phyloP scores from a whole-genome alignment of 2,113 vertebrate species.

The Salvator merianae region DNA sequence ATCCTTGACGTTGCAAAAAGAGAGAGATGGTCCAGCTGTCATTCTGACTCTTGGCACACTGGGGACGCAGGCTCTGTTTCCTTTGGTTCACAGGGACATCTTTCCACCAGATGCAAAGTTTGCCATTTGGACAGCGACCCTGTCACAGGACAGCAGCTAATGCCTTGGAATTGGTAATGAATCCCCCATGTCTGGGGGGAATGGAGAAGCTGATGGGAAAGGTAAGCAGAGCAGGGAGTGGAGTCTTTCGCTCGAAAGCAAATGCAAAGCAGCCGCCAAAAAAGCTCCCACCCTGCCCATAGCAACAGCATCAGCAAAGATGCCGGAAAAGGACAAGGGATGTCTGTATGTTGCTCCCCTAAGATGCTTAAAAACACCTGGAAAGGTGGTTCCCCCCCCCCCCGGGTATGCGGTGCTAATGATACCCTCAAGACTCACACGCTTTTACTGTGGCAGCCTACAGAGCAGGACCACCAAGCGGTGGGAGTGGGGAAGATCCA shows the following conservation, averaged over 20 bases:
- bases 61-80: neutral
- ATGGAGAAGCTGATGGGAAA: neutral
- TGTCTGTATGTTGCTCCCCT: neutral
- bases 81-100: neutral
- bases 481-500: too few species aligned
- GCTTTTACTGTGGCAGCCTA: too few species aligned
- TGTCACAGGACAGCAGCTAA: rapidly evolving
- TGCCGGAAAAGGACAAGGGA: neutral
- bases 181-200: neutral
- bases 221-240: neutral
- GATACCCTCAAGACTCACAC: too few species aligned
- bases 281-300: neutral
- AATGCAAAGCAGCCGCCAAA: neutral
- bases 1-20: neutral
- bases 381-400: too few species aligned
- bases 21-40: neutral
- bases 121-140: neutral
- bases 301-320: neutral
- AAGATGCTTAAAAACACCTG: too few species aligned
- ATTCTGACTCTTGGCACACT: neutral
- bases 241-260: neutral
- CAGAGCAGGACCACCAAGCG: too few species aligned
- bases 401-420: too few species aligned
- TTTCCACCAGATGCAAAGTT: neutral
- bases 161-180: neutral